A percentile compares a stretch with the other conserved stretches of the same genome.
phyloP scores from a whole-genome alignment of 92 coral and sea anemone species.

The Muricea muricata region DNA sequence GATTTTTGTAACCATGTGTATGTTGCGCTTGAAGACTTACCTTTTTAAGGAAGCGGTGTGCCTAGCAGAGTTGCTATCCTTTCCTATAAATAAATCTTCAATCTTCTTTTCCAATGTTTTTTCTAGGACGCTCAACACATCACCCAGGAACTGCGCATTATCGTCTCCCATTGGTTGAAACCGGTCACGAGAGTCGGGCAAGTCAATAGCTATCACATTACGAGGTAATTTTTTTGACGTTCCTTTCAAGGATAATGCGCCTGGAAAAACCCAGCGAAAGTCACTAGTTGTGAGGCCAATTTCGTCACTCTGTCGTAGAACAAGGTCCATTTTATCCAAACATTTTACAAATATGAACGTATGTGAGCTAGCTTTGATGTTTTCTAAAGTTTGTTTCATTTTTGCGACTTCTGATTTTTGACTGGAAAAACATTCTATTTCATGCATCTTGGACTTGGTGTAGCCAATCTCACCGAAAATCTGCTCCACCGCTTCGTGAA shows the following conservation, averaged over 20 bases:
- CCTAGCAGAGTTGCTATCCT: conserved; percentile 1
- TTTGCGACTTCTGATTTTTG: neutral
- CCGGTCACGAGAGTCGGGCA: conserved; percentile 3
- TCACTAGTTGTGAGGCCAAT: conserved; percentile 25
- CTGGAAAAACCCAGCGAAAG: conserved; percentile 33
- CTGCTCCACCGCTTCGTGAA: conserved; percentile 24
- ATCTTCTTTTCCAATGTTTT: neutral
- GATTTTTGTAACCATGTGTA: too few species aligned
- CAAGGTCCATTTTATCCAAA: conserved; percentile 3
- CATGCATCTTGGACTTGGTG: conserved; percentile 5
- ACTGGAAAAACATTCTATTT: conserved; percentile 7
- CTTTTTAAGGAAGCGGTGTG: neutral
- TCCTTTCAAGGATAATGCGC: neutral
- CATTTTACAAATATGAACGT: conserved; percentile 36
- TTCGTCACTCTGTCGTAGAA: neutral
- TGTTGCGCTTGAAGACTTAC: neutral
- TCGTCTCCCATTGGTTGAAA: neutral
- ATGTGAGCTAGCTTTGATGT: neutral
- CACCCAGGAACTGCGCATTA: neutral
- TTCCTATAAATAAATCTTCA: neutral
- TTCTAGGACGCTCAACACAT: conserved; percentile 34
- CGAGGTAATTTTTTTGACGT: neutral
- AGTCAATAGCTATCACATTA: conserved; percentile 24
- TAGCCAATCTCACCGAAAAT: conserved; percentile 35
- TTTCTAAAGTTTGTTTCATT: neutral